A percentile compares a stretch with the other conserved stretches of the same genome.
phyloP scores from a whole-genome alignment of 1,140 invertebrate genomes.

The Drosophila mauritiana region DNA sequence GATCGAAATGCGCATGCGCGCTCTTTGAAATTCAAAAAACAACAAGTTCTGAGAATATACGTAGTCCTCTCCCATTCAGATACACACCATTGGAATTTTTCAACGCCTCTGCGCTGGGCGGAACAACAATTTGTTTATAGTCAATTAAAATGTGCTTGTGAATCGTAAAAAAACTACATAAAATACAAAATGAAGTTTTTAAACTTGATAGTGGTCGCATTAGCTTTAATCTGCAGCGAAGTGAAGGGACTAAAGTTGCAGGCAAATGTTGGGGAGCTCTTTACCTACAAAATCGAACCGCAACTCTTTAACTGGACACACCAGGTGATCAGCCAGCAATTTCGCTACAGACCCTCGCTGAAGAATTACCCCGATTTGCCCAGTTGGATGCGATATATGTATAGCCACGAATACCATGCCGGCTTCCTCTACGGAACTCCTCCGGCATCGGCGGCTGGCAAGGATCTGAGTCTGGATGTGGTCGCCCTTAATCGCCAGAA shows the following conservation, averaged over 20 bases:
- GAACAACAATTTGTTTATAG: conserved; percentile 37
- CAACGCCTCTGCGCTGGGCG: conserved; percentile 4
- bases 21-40: conserved; percentile 29
- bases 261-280: conserved; percentile 88
- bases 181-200: conserved; percentile 45
- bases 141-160: conserved; percentile 45
- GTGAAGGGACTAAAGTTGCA: conserved; percentile 38
- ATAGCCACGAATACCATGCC: conserved; percentile 89
- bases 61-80: conserved; percentile 37
- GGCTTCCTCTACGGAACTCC: conserved; percentile 93
- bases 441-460: conserved; percentile 86
- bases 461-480: conserved; percentile 88
- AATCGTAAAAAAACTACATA: conserved; percentile 3
- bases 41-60: conserved; percentile 1
- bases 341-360: conserved; percentile 77
- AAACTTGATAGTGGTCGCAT: conserved; percentile 18
- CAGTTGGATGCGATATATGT: conserved; percentile 92
- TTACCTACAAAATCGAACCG: conserved; percentile 87
- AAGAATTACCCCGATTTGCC: conserved; percentile 90
- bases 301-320: conserved; percentile 89
- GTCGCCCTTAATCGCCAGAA: conserved; percentile 91
- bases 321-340: conserved; percentile 86
- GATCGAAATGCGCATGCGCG: conserved; percentile 55
- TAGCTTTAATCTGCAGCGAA: conserved; percentile 12
- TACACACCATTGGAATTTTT: conserved; percentile 71